phyloP scores from a whole-genome alignment of 2,797 vertebrate genomes.

The Gallinago nigripennis region DNA sequence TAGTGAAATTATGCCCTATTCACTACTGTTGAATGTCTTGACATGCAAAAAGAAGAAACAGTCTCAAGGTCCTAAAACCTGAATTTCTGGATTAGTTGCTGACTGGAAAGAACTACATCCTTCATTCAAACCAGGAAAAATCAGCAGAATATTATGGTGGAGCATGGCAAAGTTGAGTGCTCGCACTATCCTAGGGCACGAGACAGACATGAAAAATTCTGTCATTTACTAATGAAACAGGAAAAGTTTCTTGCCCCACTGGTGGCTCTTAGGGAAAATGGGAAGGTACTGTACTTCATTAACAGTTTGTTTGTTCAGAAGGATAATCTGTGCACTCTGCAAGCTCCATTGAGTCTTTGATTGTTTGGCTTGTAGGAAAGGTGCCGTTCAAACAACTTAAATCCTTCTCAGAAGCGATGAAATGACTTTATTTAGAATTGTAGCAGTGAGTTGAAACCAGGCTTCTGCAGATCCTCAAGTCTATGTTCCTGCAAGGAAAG shows the following conservation, averaged over 20 bases:
- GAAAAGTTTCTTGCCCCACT: background rate
- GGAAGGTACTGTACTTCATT: background rate
- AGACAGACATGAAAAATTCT: background rate
- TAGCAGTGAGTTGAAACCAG: background rate
- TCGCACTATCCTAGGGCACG: background rate
- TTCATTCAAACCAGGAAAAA: background rate
- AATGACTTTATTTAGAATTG: background rate
- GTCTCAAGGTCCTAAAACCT: background rate
- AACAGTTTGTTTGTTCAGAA: background rate
- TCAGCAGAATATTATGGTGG: background rate
- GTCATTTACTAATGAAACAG: background rate
- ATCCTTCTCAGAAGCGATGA: background rate
- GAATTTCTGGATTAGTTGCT: conserved; percentile 5
- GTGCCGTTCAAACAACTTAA: background rate
- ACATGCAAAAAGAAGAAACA: background rate
- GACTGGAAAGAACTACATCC: background rate
- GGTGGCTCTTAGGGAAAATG: background rate
- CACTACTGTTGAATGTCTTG: background rate
- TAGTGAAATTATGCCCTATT: background rate
- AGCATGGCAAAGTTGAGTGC: background rate
- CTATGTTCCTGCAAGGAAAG: background rate
- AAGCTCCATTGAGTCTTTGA: background rate
- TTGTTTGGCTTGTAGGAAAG: background rate
- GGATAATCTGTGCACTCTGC: background rate
- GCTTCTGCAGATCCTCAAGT: background rate